Percentiles rank a stretch among this genome's conserved stretches.
These are phyloP conservation scores for Clarias fuscus DNA, from an alignment of 2,797 vertebrate genomes.

Conservation along the genomic window DNA sequence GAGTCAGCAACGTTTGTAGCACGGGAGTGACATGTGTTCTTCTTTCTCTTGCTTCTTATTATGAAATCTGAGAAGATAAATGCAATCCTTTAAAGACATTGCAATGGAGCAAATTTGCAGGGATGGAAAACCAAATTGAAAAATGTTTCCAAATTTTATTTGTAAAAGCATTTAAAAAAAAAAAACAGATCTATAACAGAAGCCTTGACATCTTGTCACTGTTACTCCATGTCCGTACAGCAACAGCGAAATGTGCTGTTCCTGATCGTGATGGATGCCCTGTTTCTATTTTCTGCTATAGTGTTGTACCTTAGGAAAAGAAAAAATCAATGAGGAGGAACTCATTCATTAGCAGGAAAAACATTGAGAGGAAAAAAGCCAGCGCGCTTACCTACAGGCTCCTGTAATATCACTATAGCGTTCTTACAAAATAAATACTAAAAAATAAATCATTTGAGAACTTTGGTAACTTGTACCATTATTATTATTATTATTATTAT, in stretches of 20 bases:
- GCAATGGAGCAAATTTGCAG: not conserved
- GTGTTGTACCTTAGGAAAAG: not conserved
- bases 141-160: not conserved
- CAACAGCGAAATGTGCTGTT: not conserved
- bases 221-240: not conserved
- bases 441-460: not conserved
- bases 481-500: not conserved
- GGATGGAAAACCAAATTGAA: not conserved
- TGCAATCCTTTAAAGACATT: not conserved
- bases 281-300: constrained; percentile 9
- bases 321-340: not conserved
- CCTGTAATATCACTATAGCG: not conserved
- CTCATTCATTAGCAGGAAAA: constrained; percentile 3
- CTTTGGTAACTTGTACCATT: not conserved
- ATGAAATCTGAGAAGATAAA: not conserved
- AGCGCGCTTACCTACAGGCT: not conserved
- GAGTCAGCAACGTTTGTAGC: not conserved
- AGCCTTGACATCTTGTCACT: not conserved
- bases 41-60: not conserved
- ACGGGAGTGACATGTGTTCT: not conserved
- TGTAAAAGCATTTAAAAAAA: not conserved
- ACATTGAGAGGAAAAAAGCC: not conserved
- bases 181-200: not conserved
- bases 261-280: constrained; percentile 3
- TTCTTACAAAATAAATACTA: not conserved